Conservation (phyloP, 2,113 vertebrate genomes). For the Ia io region DNA sequence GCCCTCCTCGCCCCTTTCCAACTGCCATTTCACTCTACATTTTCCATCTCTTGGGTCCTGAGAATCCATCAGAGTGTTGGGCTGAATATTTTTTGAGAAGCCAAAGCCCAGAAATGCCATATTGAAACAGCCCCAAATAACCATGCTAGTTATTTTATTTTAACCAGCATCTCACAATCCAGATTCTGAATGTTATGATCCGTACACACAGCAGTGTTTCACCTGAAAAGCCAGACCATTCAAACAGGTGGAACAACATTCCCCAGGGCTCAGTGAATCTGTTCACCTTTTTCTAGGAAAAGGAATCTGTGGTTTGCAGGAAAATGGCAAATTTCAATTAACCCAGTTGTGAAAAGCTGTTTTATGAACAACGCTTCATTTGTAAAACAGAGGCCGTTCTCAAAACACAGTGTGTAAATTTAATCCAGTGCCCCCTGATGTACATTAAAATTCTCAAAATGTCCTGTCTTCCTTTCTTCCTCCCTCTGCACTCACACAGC, state of each 20-base stretch:
- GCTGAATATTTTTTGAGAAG: not conserved
- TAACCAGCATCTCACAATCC: not conserved
- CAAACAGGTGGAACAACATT: not conserved
- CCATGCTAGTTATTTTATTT: not conserved
- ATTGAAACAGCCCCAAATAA: not conserved
- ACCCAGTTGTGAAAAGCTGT: not conserved
- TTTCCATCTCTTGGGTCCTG: not conserved
- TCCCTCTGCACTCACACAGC: not conserved
- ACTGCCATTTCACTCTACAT: not conserved
- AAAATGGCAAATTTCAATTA: not conserved
- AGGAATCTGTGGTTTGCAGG: not conserved
- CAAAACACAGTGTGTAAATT: not conserved
- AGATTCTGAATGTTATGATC: not conserved
- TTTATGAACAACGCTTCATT: not conserved
- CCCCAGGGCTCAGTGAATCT: not conserved
- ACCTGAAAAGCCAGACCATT: not conserved
- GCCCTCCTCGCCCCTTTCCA: too few relatives aligned
- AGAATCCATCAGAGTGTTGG: not conserved
- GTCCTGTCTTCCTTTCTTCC: not conserved
- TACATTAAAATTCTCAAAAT: not conserved
- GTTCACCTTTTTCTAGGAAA: not conserved
- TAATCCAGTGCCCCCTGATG: not conserved
- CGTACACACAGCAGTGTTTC: not conserved
- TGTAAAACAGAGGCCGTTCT: not conserved
- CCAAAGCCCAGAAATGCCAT: not conserved